Evolutionary conservation across 2,888 invertebrate species (phyloP), one percentile per base, ranked within the genome.

Genomic region (Dilophus febrilis): DNA sequence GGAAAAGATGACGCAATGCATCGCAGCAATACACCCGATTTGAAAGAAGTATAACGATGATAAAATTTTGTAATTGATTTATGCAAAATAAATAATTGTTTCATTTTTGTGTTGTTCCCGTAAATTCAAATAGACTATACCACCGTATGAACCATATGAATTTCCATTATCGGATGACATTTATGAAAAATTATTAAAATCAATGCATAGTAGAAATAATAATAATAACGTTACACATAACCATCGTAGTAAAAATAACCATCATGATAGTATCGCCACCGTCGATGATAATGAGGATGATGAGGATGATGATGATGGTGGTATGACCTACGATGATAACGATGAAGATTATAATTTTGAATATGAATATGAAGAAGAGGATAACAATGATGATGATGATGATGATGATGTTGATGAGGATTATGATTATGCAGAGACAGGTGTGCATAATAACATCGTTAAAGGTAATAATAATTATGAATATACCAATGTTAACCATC

Each of bases 91-190:
- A 34, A 10, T 37, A n/a, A 18, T 12, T 29, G 10, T 29, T 8
- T 11, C 14, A 14, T 6, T 30, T n/a, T n/a, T n/a, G n/a, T n/a
- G n/a, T n/a, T n/a, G n/a, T n/a, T n/a, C n/a, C n/a, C n/a, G n/a
- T n/a, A n/a, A n/a, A n/a, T 56, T 53, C 47, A 53, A 64, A 26
- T 65, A 75, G 72, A 58, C 64, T 51, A 71, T 81, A 53, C 66
- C 73, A 47, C 84, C 87, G 11, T 85, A 76, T 59, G 80, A 85
- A 43, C 72, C 76, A 30, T 68, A 85, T 37, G 60, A 61, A 46
- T 87, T 86, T 62, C 87, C 87, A 5, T 64, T 87, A 37, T 57
- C 66, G 6, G 83, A 84, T 36, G 74, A 74, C 33, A 64, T 67
- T 17, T 82, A 78, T 56, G 69, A 71, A 38, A 69, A 66, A 50